phyloP scores from a whole-genome alignment of 2,113 vertebrate species.

The Abramis brama region DNA sequence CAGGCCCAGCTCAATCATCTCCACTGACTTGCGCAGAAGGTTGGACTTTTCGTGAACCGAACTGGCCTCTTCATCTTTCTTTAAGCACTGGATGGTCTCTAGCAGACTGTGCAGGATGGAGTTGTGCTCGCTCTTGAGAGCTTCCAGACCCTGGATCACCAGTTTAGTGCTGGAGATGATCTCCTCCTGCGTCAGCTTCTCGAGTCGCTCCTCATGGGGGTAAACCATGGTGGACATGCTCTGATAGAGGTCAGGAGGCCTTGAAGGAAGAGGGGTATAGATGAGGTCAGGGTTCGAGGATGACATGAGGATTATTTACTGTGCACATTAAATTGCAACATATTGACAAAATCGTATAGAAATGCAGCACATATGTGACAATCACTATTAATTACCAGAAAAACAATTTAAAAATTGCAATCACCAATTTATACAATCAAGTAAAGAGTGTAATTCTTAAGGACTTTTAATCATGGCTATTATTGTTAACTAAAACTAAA shows the following conservation, averaged over 20 bases:
- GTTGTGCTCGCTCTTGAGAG: constrained; percentile 87
- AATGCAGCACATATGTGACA: background rate
- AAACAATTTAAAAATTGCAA: background rate
- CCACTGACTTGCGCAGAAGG: constrained; percentile 85
- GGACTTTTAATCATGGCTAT: too few relatives aligned
- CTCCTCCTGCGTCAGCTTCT: constrained; percentile 87
- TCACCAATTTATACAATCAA: background rate
- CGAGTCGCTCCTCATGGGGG: constrained; percentile 80
- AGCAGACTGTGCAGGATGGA: constrained; percentile 85
- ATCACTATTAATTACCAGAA: background rate
- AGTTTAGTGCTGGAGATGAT: constrained; percentile 85
- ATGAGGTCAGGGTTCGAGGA: background rate
- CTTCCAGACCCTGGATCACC: constrained; percentile 87
- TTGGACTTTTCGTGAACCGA: constrained; percentile 86
- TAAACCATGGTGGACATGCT: constrained; percentile 83
- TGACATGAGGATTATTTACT: background rate
- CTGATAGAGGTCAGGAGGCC: constrained; percentile 37
- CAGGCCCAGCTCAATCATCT: constrained; percentile 88
- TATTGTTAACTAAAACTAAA: too few relatives aligned
- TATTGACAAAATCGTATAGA: background rate
- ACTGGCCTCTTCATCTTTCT: constrained; percentile 86
- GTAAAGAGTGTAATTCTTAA: too few relatives aligned
- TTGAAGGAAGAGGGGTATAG: background rate
- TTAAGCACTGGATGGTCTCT: constrained; percentile 87
- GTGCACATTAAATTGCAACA: background rate